Percentiles rank a stretch among this genome's conserved stretches.
Evolutionary conservation across 2,113 vertebrate genomes (phyloP).

Genomic region (Oryzias celebensis): DNA sequence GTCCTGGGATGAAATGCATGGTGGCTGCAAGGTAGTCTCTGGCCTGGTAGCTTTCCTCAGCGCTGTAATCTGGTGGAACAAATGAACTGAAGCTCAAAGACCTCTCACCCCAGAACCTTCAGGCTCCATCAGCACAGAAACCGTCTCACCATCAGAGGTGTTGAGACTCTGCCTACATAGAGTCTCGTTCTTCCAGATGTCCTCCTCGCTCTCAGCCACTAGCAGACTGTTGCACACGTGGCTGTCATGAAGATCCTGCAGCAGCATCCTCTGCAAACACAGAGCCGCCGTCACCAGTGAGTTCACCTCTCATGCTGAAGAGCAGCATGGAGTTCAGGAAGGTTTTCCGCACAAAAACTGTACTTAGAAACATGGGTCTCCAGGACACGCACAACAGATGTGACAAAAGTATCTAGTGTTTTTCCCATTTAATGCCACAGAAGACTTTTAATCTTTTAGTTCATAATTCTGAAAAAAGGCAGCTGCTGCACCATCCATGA

Average conservation of each 20-base stretch:
- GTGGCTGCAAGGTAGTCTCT: conserved; percentile 95
- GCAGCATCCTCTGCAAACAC: conserved; percentile 85
- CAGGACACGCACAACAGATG: too few relatives aligned
- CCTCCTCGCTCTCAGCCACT: conserved; percentile 97
- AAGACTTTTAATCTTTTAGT: too few relatives aligned
- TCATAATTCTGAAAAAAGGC: too few relatives aligned
- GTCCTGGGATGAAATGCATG: conserved; percentile 96
- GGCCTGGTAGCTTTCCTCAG: conserved; percentile 92
- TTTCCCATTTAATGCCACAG: too few relatives aligned
- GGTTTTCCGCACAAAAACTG: too few relatives aligned
- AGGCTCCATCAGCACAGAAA: not conserved
- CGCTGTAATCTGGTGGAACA: conserved; percentile 82
- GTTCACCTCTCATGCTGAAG: not conserved
- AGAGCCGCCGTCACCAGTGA: not conserved
- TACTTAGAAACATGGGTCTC: too few relatives aligned
- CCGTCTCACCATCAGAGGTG: conserved; percentile 83
- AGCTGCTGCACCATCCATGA: too few relatives aligned
- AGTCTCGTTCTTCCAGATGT: conserved; percentile 96
- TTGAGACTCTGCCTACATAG: conserved; percentile 82
- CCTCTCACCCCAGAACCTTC: not conserved
- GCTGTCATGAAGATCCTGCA: conserved; percentile 95
- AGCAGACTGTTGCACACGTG: conserved; percentile 93
- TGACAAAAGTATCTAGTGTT: too few relatives aligned
- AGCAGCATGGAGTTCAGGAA: not conserved
- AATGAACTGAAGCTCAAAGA: not conserved